A percentile compares a stretch with the other conserved stretches of the same genome.
phyloP scores from a whole-genome alignment of 2,888 invertebrate species.

The Oeneis ivallda region DNA sequence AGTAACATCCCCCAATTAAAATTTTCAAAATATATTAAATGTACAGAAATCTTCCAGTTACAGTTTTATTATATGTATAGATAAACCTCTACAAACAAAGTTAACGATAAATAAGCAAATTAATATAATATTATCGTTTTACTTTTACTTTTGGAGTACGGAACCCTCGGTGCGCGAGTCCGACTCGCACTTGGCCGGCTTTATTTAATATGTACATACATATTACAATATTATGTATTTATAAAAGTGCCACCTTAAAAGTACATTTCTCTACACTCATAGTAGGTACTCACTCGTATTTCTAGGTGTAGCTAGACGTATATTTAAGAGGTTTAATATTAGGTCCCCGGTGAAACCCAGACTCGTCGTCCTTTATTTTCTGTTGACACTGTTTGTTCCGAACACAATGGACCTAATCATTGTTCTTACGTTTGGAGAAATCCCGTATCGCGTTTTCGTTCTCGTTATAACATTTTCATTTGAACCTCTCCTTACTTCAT shows the following conservation, averaged over 20 bases:
- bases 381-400: slow-evolving; percentile 63
- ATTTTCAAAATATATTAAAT: no score
- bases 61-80: no score
- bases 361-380: slow-evolving; percentile 57
- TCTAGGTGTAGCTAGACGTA: slow-evolving; percentile 18
- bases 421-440: slow-evolving; percentile 50
- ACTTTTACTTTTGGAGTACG: no score
- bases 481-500: slow-evolving; percentile 1
- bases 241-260: background rate
- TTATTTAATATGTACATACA: no score
- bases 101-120: no score
- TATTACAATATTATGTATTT: no score
- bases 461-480: slow-evolving; percentile 18
- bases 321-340: slow-evolving; percentile 40
- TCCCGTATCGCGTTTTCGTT: slow-evolving; percentile 36
- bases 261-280: background rate
- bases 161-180: no score
- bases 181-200: no score
- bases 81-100: no score
- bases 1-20: no score
- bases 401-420: slow-evolving; percentile 59
- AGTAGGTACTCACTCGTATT: background rate
- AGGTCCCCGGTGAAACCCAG: slow-evolving; percentile 51
- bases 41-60: no score
- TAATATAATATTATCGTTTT: no score